Base-by-base conservation (phyloP, 2,113 vertebrate genomes). In the Coturnix japonica region DNA sequence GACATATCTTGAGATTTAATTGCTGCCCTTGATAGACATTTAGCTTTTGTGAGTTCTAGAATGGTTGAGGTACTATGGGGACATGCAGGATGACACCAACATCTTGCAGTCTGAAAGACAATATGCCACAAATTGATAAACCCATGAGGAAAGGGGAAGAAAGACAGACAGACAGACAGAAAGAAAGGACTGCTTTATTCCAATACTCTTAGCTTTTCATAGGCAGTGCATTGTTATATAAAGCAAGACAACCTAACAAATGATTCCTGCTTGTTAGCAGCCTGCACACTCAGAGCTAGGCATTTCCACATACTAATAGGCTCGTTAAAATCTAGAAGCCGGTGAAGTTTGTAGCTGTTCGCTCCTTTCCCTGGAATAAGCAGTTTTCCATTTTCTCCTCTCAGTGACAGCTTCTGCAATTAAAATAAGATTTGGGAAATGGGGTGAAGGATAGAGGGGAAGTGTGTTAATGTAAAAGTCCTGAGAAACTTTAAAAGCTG, bases 281-380 rank as follows among this genome's bases (percentile, higher is more conserved):
- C 43, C 53, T 73, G 19, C 53, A 65, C 35, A 14, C n/a, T 73
- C 28, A 56, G 44, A 70, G 7, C 6, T 5, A 86, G 6, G 4
- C 21, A 61, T 82, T 89, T 81, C 61, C 44, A 82, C 72, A 53
- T 57, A 47, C n/a, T 90, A 86, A 86, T 16, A 33, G 8, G 35
- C n/a, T 93, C 49, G 57, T 83, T 92, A 92, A 89, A 89, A 85
- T 69, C 73, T 76, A 35, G 35, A 90, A 11, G 19, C 22, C 21
- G 78, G 23, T n/a, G 18, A 57, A 57, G 20, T 66, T 67, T 72
- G 21, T 70, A 74, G 13, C 37, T 80, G 30, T 83, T 91, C 43
- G 13, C 22, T 20, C 6, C 15, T 87, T 94, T 85, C 63, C 41
- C 44, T 12, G 70, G 51, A 69, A 92, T 77, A 85, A 12, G 4